Evolutionary conservation across 2,797 vertebrate species (phyloP), one percentile per base, ranked within the genome.

Genomic region (Rhinella marina): DNA sequence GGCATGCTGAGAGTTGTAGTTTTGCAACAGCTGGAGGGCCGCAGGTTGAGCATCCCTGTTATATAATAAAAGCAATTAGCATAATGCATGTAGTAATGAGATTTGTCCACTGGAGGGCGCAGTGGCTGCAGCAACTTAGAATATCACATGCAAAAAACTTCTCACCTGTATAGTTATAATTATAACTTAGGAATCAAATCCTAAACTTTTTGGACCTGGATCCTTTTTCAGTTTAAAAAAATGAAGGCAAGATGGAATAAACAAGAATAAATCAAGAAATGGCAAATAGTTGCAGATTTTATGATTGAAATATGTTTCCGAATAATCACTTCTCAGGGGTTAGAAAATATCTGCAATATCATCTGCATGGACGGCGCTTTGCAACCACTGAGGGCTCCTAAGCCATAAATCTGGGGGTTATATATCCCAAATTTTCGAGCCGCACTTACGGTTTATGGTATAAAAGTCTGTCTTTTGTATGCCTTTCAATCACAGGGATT

Each of bases 41-140:
- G n/a, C 32, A 32, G 32, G 32, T 32, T 32, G 32, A 32, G 32
- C 32, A 32, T 32, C 32, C 32, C 32, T 32, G 32, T 32, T 32
- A 3, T 4, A 32, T 32, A 50, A 32, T 32, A 50, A 50, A 50
- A 14, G 19, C 84, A 17, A 27, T 29, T 79, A 54, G 25, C 19
- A 50, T 11, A 85, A 32, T 81, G 4, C 48, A 1, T 86, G 88
- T 23, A 82, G 23, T 88, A 62, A 52, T 70, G 21, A 64, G 23
- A 1, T 10, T 56, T 32, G 5, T 59, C 88, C 88, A 89, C 84
- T 32, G 52, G 88, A 64, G 88, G 85, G 84, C 73, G 66, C 52
- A 78, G 32, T 41, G 29, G 17, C 50, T 86, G 52, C 68, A 59
- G 66, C 23, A 13, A 82, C 14, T 3, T 78, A 41, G 62, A 76